phyloP scores from a whole-genome alignment of 2,113 vertebrate species.

The Hypanus sabinus region DNA sequence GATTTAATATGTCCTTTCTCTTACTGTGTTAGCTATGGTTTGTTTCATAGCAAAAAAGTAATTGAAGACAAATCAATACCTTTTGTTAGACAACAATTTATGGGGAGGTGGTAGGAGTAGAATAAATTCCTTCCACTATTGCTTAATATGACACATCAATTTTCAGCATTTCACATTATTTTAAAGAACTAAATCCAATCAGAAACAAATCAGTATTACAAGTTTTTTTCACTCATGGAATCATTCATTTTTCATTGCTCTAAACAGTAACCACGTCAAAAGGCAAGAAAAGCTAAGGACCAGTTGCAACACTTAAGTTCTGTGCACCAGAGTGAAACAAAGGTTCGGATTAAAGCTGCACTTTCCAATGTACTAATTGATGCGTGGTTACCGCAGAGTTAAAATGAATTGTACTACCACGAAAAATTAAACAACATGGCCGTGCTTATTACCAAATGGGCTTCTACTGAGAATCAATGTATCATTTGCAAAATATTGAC shows the following conservation, averaged over 20 bases:
- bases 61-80: background rate
- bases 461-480: background rate
- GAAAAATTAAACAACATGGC: background rate
- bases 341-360: background rate
- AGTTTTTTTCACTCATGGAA: background rate
- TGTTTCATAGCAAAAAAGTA: background rate
- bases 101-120: background rate
- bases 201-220: background rate
- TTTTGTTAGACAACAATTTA: background rate
- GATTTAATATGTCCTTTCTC: too few species aligned
- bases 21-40: too few species aligned
- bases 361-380: background rate
- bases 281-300: background rate
- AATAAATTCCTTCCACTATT: background rate
- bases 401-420: background rate
- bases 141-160: background rate
- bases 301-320: background rate
- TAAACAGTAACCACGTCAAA: background rate
- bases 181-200: background rate
- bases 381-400: background rate
- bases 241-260: background rate
- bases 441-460: background rate
- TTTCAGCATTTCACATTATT: background rate
- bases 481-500: background rate
- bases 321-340: background rate